phyloP scores from a whole-genome alignment of 2,113 vertebrate species.

The Otis tarda region DNA sequence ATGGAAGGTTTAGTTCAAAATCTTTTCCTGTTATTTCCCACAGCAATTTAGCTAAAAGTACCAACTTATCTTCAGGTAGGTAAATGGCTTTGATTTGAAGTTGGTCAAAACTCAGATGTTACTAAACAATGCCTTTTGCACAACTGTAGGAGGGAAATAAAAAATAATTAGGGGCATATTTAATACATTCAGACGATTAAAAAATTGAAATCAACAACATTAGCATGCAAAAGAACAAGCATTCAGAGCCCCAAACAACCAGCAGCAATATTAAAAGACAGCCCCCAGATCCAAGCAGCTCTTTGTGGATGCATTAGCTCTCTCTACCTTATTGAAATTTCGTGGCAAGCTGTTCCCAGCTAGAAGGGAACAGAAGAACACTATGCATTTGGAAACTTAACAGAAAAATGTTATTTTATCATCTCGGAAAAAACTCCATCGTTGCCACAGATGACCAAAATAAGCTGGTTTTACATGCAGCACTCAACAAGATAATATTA shows the following conservation, averaged over 20 bases:
- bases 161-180: conserved; percentile 5
- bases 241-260: not conserved
- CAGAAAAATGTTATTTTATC: not conserved
- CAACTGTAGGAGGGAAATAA: not conserved
- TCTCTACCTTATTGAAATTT: conserved; percentile 54
- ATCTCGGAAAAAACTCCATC: not conserved
- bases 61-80: not conserved
- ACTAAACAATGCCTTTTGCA: not conserved
- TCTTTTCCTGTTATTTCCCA: not conserved
- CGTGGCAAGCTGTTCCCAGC: conserved; percentile 26
- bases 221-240: conserved; percentile 11
- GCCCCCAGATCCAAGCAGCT: not conserved
- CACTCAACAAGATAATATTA: not conserved
- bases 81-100: conserved; percentile 11
- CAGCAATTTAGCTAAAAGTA: not conserved
- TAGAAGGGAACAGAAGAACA: conserved; percentile 37
- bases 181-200: not conserved
- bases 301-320: not conserved
- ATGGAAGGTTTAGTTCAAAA: conserved; percentile 25
- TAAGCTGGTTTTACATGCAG: not conserved
- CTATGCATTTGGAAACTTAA: not conserved
- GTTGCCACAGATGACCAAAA: not conserved
- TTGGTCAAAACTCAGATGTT: not conserved
- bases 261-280: not conserved
- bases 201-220: conserved; percentile 31